phyloP scores from a whole-genome alignment of 2,888 invertebrate species.

The Allacma fusca region DNA sequence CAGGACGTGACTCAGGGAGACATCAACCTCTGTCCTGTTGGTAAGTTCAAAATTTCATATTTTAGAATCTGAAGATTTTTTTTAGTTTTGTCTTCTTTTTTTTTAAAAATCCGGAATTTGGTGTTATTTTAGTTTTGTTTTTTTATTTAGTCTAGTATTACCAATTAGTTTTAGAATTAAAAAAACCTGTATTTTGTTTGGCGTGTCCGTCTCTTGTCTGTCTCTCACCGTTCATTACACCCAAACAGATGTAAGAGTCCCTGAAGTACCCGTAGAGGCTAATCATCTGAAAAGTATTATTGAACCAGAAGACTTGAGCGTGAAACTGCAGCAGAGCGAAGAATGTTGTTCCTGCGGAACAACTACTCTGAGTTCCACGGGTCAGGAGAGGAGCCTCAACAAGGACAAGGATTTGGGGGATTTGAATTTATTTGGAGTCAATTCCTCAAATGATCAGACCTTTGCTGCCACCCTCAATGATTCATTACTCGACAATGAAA shows the following conservation, averaged over 20 bases:
- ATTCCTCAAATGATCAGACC: slow-evolving; percentile 33
- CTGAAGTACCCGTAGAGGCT: slow-evolving; percentile 48
- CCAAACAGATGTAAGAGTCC: slow-evolving; percentile 40
- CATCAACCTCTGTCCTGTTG: slow-evolving; percentile 50
- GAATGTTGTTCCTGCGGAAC: slow-evolving; percentile 44
- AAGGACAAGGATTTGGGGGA: slow-evolving; percentile 27
- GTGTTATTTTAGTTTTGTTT: slow-evolving; percentile 9
- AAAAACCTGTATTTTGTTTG: neutral
- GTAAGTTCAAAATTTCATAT: slow-evolving; percentile 41
- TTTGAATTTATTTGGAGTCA: slow-evolving; percentile 21
- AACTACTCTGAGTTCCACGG: slow-evolving; percentile 22
- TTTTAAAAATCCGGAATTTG: neutral
- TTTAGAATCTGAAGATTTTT: neutral
- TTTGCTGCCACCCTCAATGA: slow-evolving; percentile 32
- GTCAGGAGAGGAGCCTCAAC: slow-evolving; percentile 6
- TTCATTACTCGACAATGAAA: slow-evolving; percentile 44
- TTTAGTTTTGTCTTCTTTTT: slow-evolving; percentile 10
- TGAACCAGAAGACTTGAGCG: slow-evolving; percentile 49
- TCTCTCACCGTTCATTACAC: slow-evolving; percentile 16
- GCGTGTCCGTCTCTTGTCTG: neutral
- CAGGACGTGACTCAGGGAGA: slow-evolving; percentile 54
- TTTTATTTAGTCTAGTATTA: neutral
- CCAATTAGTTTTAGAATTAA: no score
- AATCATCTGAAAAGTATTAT: slow-evolving; percentile 55
- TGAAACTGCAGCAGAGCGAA: slow-evolving; percentile 28